Evolutionary conservation across 2,888 invertebrate genomes (phyloP), one percentile per base, ranked within the genome.

Genomic region (Trachelus stipa): DNA sequence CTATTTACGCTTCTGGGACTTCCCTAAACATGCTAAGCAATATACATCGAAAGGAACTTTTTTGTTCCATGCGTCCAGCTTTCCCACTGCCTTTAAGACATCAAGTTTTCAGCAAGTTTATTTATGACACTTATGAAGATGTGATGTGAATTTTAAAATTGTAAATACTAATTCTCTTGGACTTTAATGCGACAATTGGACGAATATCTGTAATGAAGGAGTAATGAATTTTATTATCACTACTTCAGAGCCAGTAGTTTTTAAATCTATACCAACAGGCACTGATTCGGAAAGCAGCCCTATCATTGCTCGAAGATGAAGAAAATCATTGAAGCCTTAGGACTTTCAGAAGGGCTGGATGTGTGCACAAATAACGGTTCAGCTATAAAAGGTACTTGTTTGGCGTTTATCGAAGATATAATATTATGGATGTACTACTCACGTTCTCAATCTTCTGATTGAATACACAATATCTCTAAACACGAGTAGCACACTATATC

Each of bases 201-300:
- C 75, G 3, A 81, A 83, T 68, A 73, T 75, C 12, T 69, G 82
- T 33, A 83, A 82, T 71, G 79, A 84, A 75, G 77, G 80, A 3
- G 77, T 83, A 23, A 73, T 82, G n/a, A 83, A 81, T 69, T 81
- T 84, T 76, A 79, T 82, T 68, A 68, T 82, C 9, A 81, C 79
- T 23, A 83, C 82, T 23, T 81, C 82, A 56, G 71, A 40, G 31
- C 84, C 82, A 34, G 74, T 77, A 30, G 79, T 83, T 74, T 81
- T 75, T 73, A 79, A 82, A 75, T 77, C 75, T 1, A 33, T 84
- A 37, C 35, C 73, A 34, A 79, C 83, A 11, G 78, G 68, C 30
- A 56, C 79, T 12, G 76, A 83, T 34, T 69, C 75, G 31, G 79
- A 83, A 30, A 82, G 80, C n/a, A 79, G 76, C 4, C 80, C 81